These are phyloP conservation scores for Melolontha melolontha DNA, from an alignment of 2,888 invertebrate genomes.

Conservation along the genomic window DNA sequence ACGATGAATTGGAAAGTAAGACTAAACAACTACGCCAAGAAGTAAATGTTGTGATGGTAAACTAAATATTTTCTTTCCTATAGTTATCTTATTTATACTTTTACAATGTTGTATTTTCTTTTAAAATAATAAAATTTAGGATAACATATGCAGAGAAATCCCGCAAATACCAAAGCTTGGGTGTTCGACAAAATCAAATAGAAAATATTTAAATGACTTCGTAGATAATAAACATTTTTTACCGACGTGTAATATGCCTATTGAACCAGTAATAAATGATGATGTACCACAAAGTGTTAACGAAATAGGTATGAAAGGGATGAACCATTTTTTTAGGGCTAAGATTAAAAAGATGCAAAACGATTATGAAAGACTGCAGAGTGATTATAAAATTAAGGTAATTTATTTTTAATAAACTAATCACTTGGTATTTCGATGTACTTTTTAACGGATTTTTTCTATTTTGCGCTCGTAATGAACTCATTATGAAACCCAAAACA, in stretches of 20 bases:
- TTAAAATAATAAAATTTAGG: constrained; percentile 15
- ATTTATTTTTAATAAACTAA: neutral
- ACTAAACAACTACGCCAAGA: constrained; percentile 61
- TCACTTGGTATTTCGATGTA: too few relatives aligned
- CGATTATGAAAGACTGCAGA: constrained; percentile 57
- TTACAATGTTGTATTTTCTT: neutral
- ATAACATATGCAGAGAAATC: constrained; percentile 25
- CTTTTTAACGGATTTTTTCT: too few relatives aligned
- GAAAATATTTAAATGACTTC: constrained; percentile 20
- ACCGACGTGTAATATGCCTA: neutral
- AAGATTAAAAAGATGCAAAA: constrained; percentile 60
- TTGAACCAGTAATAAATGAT: constrained; percentile 19
- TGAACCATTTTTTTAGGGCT: constrained; percentile 59
- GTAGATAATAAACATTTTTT: constrained; percentile 5
- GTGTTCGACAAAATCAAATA: constrained; percentile 20
- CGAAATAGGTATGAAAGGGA: constrained; percentile 59
- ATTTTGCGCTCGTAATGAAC: too few relatives aligned
- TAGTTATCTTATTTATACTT: neutral
- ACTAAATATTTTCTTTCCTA: neutral
- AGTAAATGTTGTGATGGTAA: constrained; percentile 62
- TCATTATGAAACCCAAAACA: too few relatives aligned
- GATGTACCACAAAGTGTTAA: constrained; percentile 53
- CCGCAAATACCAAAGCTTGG: constrained; percentile 4
- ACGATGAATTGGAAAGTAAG: constrained; percentile 61
- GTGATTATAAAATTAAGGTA: constrained; percentile 59